Base-by-base conservation (phyloP, 2,113 vertebrate species). In the Brevimyrus niger region DNA sequence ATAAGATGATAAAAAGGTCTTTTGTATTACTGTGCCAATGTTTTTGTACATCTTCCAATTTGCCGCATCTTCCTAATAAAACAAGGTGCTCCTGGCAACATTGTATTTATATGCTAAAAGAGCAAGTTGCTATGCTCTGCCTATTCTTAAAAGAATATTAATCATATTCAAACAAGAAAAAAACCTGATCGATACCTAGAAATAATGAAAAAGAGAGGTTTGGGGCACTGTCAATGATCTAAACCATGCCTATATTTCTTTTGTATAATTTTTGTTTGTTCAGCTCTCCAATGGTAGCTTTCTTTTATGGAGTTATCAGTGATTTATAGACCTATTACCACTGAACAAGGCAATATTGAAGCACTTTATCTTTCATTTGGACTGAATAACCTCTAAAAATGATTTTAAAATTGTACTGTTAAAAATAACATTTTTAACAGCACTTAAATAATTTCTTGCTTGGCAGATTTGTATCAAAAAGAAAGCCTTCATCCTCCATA, bases 251-350 rank as follows among this genome's bases (percentile, higher is more conserved):
- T 38, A 31, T 86, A 51, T 53, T 51, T 50, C 53, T 87, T 61
- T 35, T 87, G 86, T 87, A 58, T 27, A 21, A 19, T 55, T 87
- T 58, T 61, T 87, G 86, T 61, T 58, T 42, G 27, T 44, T 87
- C 21, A 27, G 19, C 5, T 46, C 51, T 42, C 15, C 53, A 23
- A 61, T 17, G 55, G 87, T 19, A 44, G 42, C 87, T 61, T 87
- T 61, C 87, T 53, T 42, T 69, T 65, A 65, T 6, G 35, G 51
- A 61, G 21, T 53, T 87, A 44, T 87, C 53, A 61, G 42, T 87
- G 87, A 87, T 61, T 87, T 50, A 87, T 65, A 61, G 87, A 65
- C 51, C 87, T 23, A 87, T 87, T 87, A 61, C 38, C 15, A 42
- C 55, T 46, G 21, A 61, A 61, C 38, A 61, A 61, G 53, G 55